Percentiles rank a stretch among this genome's conserved stretches.
These are phyloP conservation scores for Takifugu flavidus DNA, from an alignment of 2,113 vertebrate genomes.

Conservation along the genomic window DNA sequence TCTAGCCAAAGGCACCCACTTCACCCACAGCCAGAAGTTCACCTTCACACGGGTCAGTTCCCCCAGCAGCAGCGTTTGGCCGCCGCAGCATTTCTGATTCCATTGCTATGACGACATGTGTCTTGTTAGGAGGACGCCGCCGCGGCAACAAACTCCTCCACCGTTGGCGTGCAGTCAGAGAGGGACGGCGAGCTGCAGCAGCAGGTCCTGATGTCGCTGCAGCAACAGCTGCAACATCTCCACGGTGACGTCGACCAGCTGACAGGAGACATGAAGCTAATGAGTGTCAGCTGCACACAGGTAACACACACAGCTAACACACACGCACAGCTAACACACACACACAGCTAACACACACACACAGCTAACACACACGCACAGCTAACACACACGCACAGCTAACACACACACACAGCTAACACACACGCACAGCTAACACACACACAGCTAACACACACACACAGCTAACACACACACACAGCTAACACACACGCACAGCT, in stretches of 20 bases:
- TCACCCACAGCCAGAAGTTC: constrained; percentile 86
- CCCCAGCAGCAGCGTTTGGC: neutral
- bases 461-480: too few relatives aligned
- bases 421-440: too few relatives aligned
- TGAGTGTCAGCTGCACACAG: constrained; percentile 74
- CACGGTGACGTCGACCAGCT: constrained; percentile 72
- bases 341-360: too few relatives aligned
- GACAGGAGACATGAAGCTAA: constrained; percentile 71
- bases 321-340: neutral
- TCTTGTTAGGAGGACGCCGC: constrained; percentile 57
- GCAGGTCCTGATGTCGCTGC: constrained; percentile 72
- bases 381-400: too few relatives aligned
- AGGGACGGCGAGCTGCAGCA: constrained; percentile 73
- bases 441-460: too few relatives aligned
- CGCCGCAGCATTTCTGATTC: neutral
- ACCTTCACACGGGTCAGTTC: constrained; percentile 79
- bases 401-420: too few relatives aligned
- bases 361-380: too few relatives aligned
- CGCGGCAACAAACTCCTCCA: constrained; percentile 51
- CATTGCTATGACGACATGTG: neutral
- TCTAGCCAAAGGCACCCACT: constrained; percentile 82
- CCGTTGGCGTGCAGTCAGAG: constrained; percentile 64
- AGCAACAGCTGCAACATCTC: constrained; percentile 75
- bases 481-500: too few relatives aligned
- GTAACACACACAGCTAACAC: constrained; percentile 45